phyloP scores from a whole-genome alignment of 2,888 invertebrate genomes.

The Trichopoda pennipes region DNA sequence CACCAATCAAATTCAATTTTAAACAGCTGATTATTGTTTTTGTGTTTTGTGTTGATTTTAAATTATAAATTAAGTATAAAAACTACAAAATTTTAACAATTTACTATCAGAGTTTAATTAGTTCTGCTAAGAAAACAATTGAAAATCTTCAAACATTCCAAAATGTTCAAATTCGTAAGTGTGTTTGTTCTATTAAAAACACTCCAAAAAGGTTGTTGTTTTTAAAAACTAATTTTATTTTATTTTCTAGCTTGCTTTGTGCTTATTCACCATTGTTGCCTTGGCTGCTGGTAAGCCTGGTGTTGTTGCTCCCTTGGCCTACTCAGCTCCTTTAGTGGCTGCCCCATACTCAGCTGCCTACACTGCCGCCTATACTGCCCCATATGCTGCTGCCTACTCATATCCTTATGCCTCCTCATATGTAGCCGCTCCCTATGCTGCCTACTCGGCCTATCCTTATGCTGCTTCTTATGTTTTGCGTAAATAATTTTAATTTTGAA shows the following conservation, averaged over 20 bases:
- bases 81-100: conserved; percentile 11
- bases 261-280: conserved; percentile 70
- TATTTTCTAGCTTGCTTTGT: conserved; percentile 67
- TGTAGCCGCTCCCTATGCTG: conserved; percentile 63
- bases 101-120: conserved; percentile 59
- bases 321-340: conserved; percentile 70
- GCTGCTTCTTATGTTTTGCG: conserved; percentile 64
- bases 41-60: neutral
- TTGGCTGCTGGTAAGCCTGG: conserved; percentile 70
- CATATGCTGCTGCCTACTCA: conserved; percentile 70
- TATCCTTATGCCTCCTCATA: conserved; percentile 70
- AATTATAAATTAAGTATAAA: conserved; percentile 54
- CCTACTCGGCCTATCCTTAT: conserved; percentile 64
- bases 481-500: conserved; percentile 52
- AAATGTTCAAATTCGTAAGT: conserved; percentile 71
- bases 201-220: neutral
- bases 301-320: conserved; percentile 70
- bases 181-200: neutral
- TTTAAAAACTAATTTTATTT: conserved; percentile 5
- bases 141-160: conserved; percentile 31
- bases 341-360: conserved; percentile 68
- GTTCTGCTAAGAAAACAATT: conserved; percentile 21
- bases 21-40: conserved; percentile 32
- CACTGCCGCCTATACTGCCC: conserved; percentile 70
- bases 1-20: neutral